Base-by-base conservation (phyloP, 2,888 invertebrate genomes). In the Urechis unicinctus region DNA sequence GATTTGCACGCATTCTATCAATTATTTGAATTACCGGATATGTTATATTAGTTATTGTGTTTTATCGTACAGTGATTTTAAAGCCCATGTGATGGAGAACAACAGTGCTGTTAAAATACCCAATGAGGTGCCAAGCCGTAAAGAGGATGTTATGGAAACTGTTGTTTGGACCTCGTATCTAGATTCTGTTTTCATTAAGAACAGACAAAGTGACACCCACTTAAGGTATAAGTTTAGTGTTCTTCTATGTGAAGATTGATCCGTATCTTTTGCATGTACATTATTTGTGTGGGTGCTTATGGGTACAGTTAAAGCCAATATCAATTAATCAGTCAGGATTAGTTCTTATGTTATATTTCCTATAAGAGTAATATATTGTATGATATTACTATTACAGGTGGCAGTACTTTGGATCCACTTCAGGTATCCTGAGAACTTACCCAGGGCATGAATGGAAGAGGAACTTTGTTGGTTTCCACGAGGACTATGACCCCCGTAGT, bases 361-460 rank as follows among this genome's bases (percentile, higher is more conserved):
- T 13, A 36, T 36, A 45, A 6, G 22, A 9, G 21, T 17, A 45
- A 48, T 48, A 6, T 22, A 22, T 48, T 25, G 21, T 48, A 48
- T 25, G 9, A 22, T n/a, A 9, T 49, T 36, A 48, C 43, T 36
- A 31, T 25, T 45, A 9, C 48, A 62, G 62, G 52, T 58, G 60
- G 57, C 56, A 58, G 56, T 62, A 59, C 43, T 59, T 62, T 48
- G 62, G 55, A 28, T 59, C 61, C n/a, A 53, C 44, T n/a, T 47
- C 56, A 9, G 62, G 62, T 28, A 51, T 61, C 2, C 50, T 53
- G 36, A 41, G 61, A 9, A 42, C 53, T 28, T 59, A 55, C 31
- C 61, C 62, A 2, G 59, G 56, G 22, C 48, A 50, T 1, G 52
- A 55, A 28, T 59, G 57, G 55, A 49, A 50, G 36, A 31, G 45